Evolutionary conservation across 2,113 vertebrate species (phyloP).

Genomic region (Meles meles): DNA sequence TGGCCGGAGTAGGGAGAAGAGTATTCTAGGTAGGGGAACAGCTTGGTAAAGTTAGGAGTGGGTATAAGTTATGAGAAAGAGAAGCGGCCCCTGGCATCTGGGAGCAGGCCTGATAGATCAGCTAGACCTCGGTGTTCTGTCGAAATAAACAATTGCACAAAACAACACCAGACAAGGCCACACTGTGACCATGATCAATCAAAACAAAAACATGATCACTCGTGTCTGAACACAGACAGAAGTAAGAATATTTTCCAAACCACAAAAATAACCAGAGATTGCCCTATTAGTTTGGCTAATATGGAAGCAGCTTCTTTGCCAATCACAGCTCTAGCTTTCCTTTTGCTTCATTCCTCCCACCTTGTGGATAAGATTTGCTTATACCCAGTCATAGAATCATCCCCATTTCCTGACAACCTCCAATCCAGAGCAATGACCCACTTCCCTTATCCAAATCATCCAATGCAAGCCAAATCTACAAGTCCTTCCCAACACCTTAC

Average conservation of each 20-base stretch:
- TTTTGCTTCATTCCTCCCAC: background rate
- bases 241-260: background rate
- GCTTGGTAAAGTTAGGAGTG: background rate
- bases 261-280: background rate
- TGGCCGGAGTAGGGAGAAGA: background rate
- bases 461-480: background rate
- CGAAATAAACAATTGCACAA: background rate
- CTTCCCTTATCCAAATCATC: background rate
- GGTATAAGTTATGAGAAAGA: background rate
- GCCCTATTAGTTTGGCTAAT: background rate
- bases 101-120: background rate
- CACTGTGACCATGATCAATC: background rate
- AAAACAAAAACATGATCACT: background rate
- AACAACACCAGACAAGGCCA: background rate
- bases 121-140: background rate
- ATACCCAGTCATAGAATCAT: background rate
- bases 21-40: background rate
- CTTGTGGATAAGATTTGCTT: background rate
- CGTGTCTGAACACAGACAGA: background rate
- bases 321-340: background rate
- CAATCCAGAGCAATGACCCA: slow-evolving; percentile 1
- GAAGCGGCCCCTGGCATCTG: background rate
- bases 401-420: background rate
- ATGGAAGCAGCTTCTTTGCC: background rate
- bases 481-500: background rate